These are phyloP conservation scores for Centropus unirufus DNA, from an alignment of 2,113 vertebrate species.

Conservation along the genomic window DNA sequence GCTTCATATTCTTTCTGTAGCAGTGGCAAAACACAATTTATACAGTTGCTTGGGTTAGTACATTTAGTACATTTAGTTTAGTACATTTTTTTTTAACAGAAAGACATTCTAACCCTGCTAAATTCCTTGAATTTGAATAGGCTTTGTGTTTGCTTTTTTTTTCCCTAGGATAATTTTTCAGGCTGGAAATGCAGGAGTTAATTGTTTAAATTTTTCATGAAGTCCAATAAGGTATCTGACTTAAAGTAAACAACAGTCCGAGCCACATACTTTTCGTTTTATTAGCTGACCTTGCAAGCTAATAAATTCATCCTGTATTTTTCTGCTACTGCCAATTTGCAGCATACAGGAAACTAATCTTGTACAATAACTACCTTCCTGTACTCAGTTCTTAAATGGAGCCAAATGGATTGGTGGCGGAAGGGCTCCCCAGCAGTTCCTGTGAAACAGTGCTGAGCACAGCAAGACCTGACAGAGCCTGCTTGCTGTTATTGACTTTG, in stretches of 20 bases:
- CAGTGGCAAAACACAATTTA: background rate
- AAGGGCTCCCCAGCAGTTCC: conserved; percentile 74
- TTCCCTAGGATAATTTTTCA: background rate
- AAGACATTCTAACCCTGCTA: background rate
- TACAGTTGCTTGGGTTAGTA: background rate
- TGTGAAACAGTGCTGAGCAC: conserved; percentile 72
- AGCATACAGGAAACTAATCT: conserved; percentile 87
- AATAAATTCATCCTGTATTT: conserved; percentile 82
- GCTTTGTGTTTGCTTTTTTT: background rate
- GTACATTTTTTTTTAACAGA: background rate
- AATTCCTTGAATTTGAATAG: background rate
- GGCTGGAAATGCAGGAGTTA: conserved; percentile 61
- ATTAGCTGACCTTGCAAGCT: conserved; percentile 80
- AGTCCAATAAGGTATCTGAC: background rate
- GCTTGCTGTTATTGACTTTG: conserved; percentile 72
- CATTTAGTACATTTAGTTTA: background rate
- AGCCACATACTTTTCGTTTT: conserved; percentile 67
- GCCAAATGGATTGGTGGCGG: conserved; percentile 81
- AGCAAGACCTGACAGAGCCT: conserved; percentile 71
- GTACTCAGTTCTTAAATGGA: conserved; percentile 80
- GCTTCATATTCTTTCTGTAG: background rate
- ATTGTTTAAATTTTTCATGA: conserved; percentile 53
- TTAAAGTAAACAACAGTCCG: conserved; percentile 47
- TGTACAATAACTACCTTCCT: conserved; percentile 88
- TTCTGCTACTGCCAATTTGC: conserved; percentile 80